Evolutionary conservation across 2,888 invertebrate species (phyloP), one percentile per base, ranked within the genome.

Genomic region (Chironomus tentans): DNA sequence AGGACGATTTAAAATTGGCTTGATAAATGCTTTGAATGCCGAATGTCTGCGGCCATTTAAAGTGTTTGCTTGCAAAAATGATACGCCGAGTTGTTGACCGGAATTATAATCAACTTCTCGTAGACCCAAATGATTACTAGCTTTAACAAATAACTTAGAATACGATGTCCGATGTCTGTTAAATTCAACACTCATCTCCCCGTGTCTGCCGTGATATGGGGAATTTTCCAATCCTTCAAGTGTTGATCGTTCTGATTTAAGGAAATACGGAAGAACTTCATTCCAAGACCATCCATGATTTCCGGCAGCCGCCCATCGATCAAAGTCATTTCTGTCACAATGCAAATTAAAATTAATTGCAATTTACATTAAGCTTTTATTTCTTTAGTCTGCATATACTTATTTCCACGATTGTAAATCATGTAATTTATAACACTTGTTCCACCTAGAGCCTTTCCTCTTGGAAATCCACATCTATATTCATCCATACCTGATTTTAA

Each of bases 321-420:
- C 90, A 83, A 91, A 94, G 80, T 94, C 92, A 6, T 85, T 83
- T 1, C 87, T 87, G 13, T 65, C 21, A 38, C 38, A 38, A 38
- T 38, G 38, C 10, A 38, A 38, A 38, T 38, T 7, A 38, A 10
- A 38, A 38, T 38, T 38, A 38, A 38, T 38, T 21, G 12, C 22
- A 65, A 65, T 65, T 22, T 10, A 22, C 22, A 21, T 50, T 18
- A 56, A 56, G 4, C n/a, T n/a, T 21, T 56, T 18, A 56, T 56
- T 15, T 6, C 56, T n/a, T n/a, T n/a, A n/a, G 56, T 56, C 5
- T 56, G 7, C 13, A 56, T 22, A 22, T 22, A 65, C 47, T 46
- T 46, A 79, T 91, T 88, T 6, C 93, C 93, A 74, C 93, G 86
- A 7, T 92, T 89, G 82, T 93, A 92, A 77, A 91, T 87, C 89